Evolutionary conservation across 2,888 invertebrate species (phyloP).

Genomic region (Atethmia centrago): DNA sequence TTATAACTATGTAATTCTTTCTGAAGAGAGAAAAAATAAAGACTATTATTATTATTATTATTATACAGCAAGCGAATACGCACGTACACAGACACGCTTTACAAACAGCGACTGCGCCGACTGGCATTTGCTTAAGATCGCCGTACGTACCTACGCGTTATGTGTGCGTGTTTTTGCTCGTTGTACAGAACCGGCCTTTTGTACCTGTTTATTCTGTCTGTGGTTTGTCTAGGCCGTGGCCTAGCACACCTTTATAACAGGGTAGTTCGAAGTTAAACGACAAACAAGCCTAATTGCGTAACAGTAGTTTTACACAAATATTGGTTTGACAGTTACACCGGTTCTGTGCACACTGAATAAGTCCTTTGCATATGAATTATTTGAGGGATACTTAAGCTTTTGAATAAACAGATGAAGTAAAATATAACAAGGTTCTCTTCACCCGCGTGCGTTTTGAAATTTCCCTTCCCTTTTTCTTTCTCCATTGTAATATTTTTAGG

Average conservation of each 20-base stretch:
- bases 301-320: slow-evolving; percentile 38
- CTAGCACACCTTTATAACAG: slow-evolving; percentile 26
- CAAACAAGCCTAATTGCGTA: slow-evolving; percentile 59
- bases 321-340: slow-evolving; percentile 41
- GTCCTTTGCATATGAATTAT: slow-evolving; percentile 30
- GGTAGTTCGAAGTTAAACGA: slow-evolving; percentile 27
- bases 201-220: background rate
- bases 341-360: slow-evolving; percentile 26
- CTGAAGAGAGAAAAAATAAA: too few species aligned
- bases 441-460: too few species aligned
- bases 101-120: too few species aligned
- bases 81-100: too few species aligned
- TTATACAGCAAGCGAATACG: too few species aligned
- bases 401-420: slow-evolving; percentile 34
- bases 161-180: too few species aligned
- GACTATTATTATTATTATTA: too few species aligned
- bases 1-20: too few species aligned
- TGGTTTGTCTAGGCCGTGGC: slow-evolving; percentile 17
- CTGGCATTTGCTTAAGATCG: too few species aligned
- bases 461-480: too few species aligned
- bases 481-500: too few species aligned
- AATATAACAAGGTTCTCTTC: slow-evolving; percentile 4
- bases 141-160: too few species aligned
- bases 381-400: slow-evolving; percentile 17
- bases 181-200: background rate